Evolutionary conservation across 2,797 vertebrate genomes (phyloP).

Genomic region (Pelochelys cantorii): DNA sequence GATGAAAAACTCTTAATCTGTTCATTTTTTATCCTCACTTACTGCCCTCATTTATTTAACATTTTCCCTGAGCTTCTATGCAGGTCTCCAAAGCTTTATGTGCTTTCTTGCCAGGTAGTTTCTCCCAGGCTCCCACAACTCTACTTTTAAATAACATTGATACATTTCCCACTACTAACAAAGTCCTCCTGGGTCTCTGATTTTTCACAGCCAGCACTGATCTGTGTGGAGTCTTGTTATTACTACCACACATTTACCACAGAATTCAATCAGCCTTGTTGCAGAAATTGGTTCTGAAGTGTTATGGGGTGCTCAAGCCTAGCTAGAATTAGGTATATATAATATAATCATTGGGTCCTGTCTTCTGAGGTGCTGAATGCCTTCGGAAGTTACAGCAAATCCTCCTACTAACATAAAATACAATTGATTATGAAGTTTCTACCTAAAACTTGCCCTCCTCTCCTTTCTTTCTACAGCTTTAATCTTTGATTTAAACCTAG

Average conservation of each 20-base stretch:
- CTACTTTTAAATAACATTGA: constrained; percentile 48
- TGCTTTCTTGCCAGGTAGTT: constrained; percentile 47
- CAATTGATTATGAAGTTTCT: background rate
- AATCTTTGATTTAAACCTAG: background rate
- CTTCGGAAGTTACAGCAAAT: background rate
- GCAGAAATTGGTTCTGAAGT: background rate
- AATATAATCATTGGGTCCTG: background rate
- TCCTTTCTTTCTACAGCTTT: background rate
- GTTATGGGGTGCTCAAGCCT: background rate
- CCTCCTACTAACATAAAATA: background rate
- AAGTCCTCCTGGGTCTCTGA: constrained; percentile 38
- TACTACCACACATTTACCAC: background rate
- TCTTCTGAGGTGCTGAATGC: background rate
- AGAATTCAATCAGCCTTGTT: constrained; percentile 3
- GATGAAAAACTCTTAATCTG: background rate
- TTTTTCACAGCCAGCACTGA: constrained; percentile 34
- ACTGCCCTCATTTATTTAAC: constrained; percentile 57
- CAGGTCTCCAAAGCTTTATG: constrained; percentile 32
- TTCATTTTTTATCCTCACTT: constrained; percentile 18
- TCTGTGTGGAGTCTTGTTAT: constrained; percentile 39
- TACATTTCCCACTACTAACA: constrained; percentile 18
- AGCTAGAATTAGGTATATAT: background rate
- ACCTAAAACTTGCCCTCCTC: background rate
- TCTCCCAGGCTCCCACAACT: constrained; percentile 7
- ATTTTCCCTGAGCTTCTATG: constrained; percentile 52